Evolutionary conservation across 2,888 invertebrate species (phyloP).

Genomic region (Sthenelais limicola): DNA sequence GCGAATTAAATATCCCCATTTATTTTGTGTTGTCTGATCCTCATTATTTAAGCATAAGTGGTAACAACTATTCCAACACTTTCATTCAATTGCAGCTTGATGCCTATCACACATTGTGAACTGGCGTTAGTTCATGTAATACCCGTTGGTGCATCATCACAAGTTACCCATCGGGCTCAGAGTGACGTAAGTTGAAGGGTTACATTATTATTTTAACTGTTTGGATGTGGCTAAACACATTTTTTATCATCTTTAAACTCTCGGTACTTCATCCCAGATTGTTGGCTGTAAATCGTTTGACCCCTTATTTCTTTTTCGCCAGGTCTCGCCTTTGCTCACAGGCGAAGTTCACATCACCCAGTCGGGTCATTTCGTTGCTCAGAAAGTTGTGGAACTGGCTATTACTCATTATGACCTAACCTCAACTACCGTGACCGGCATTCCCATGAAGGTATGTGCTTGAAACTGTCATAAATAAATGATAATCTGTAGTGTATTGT

Average conservation of each 20-base stretch:
- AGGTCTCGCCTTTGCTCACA: conserved; percentile 24
- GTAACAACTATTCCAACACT: no score
- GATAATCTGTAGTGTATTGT: no score
- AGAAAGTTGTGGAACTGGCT: conserved; percentile 70
- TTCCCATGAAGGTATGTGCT: conserved; percentile 89
- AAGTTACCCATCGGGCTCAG: conserved; percentile 4
- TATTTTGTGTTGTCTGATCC: no score
- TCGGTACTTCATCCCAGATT: no score
- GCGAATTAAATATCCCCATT: no score
- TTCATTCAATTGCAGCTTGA: no score
- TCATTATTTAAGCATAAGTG: no score
- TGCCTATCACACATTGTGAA: conserved; percentile 90
- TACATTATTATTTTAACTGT: neutral
- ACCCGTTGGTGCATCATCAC: conserved; percentile 78
- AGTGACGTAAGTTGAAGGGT: neutral
- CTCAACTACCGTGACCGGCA: conserved; percentile 95
- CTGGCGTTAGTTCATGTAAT: conserved; percentile 91
- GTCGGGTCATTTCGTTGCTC: conserved; percentile 65
- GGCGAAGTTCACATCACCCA: conserved; percentile 62
- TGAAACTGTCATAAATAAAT: neutral
- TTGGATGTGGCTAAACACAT: neutral
- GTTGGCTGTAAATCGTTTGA: no score
- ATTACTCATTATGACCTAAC: conserved; percentile 88
- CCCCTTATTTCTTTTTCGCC: no score
- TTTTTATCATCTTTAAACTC: no score